Evolutionary conservation across 2,888 invertebrate species (phyloP), one percentile per base, ranked within the genome.

Genomic region (Ferdinandea cuprea): DNA sequence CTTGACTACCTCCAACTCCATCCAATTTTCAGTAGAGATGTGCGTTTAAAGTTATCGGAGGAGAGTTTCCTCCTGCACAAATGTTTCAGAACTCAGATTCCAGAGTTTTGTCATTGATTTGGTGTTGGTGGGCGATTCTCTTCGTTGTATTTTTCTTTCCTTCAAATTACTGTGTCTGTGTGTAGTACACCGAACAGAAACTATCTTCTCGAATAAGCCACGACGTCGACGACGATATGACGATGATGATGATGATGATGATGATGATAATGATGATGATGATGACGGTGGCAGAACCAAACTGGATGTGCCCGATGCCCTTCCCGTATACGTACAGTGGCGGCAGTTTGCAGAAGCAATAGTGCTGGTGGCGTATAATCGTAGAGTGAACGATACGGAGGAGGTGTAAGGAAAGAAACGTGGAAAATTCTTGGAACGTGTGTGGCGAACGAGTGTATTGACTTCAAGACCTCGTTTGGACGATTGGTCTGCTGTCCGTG

Each of bases 401-500:
- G 81, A 77, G 74, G 78, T 74, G 78, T 74, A 85, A 78, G 81
- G 85, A 78, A 85, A 79, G 85, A 79, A 85, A 85, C 81, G 76
- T 56, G 80, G 74, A 85, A 85, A 85, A 85, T 85, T 85, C 85
- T 85, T 85, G 85, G 85, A 85, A 85, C 81, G 81, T 85, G 85
- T 85, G 85, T 85, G 83, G 83, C 85, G 69, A 83, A 68, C 81
- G 85, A 85, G 85, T 85, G 78, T 85, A 85, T 85, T 85, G 85
- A 85, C 85, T 85, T 85, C 81, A 69, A 81, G 80, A 85, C 85
- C 85, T 83, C 85, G 77, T 85, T 85, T 74, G 85, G 80, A 66
- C 74, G 73, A 71, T 69, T 74, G 74, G 79, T 74, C 79, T 78
- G 74, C 68, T 77, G 71, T 54, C 69, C 74, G 56, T 59, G 37